Evolutionary conservation across 2,888 invertebrate genomes (phyloP).

Genomic region (Drosophila falleni): DNA sequence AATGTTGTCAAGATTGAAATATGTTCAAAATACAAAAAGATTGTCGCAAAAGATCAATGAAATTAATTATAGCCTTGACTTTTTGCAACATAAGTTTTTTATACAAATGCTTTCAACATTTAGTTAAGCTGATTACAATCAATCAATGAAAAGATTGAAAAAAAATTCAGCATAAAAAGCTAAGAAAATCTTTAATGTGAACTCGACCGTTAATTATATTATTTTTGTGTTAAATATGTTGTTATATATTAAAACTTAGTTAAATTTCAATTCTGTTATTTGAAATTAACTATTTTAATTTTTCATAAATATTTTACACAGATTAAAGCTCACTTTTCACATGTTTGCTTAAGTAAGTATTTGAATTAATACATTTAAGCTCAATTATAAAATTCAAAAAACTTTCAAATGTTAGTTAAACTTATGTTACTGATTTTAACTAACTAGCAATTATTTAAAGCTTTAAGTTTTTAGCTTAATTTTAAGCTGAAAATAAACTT

Average conservation of each 20-base stretch:
- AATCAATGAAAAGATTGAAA: constrained; percentile 3
- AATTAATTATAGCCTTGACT: constrained; percentile 13
- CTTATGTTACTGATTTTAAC: no score
- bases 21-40: constrained; percentile 3
- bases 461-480: neutral
- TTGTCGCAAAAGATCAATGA: constrained; percentile 25
- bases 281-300: neutral
- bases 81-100: constrained; percentile 4
- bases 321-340: no score
- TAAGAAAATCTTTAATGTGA: neutral
- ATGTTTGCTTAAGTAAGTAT: neutral
- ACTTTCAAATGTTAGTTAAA: no score
- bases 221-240: neutral
- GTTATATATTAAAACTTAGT: neutral
- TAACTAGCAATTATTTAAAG: neutral
- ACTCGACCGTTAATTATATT: neutral
- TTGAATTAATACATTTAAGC: neutral
- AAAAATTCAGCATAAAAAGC: neutral
- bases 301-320: neutral
- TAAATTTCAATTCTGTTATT: neutral
- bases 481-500: neutral
- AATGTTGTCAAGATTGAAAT: neutral
- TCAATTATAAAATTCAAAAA: neutral
- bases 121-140: constrained; percentile 7
- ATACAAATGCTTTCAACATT: constrained; percentile 6